These are phyloP conservation scores for Gnathonemus echidnorhynchus DNA, from an alignment of 2,113 vertebrate genomes.

Conservation along the genomic window DNA sequence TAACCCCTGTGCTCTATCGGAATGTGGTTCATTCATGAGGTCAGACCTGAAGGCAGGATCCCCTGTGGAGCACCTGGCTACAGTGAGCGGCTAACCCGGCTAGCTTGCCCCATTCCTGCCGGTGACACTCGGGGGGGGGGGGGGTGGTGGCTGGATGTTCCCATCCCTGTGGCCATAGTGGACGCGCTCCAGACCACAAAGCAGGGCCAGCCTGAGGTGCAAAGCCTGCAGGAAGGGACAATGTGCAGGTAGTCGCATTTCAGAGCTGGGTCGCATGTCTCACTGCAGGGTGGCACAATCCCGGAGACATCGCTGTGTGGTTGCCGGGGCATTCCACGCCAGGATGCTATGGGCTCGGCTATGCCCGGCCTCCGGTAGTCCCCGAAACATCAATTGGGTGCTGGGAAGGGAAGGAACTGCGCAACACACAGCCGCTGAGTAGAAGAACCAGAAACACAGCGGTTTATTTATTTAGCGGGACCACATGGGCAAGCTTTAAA, in stretches of 20 bases:
- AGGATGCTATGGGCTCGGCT: not conserved
- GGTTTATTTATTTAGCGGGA: not conserved
- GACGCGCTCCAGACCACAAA: slow-evolving; percentile 21
- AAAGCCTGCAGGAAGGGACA: slow-evolving; percentile 19
- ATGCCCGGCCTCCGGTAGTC: not conserved
- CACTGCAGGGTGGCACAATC: not conserved
- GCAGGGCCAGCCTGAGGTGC: slow-evolving; percentile 1
- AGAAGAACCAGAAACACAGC: not conserved
- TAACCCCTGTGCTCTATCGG: not conserved
- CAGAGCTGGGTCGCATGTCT: slow-evolving; percentile 11
- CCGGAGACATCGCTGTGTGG: not conserved
- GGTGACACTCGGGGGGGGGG: not conserved
- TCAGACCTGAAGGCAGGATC: not conserved
- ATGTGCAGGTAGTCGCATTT: slow-evolving; percentile 18
- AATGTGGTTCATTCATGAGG: not conserved
- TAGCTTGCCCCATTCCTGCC: not conserved
- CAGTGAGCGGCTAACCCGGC: not conserved
- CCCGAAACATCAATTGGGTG: not conserved
- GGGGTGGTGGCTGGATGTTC: not conserved
- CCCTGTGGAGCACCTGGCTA: not conserved
- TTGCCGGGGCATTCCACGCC: not conserved
- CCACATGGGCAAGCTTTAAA: too few relatives aligned
- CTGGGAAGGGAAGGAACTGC: not conserved
- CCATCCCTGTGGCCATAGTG: not conserved
- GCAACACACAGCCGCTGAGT: not conserved